Conservation (phyloP, 2,113 vertebrate genomes). For the Saguinus imperator region DNA sequence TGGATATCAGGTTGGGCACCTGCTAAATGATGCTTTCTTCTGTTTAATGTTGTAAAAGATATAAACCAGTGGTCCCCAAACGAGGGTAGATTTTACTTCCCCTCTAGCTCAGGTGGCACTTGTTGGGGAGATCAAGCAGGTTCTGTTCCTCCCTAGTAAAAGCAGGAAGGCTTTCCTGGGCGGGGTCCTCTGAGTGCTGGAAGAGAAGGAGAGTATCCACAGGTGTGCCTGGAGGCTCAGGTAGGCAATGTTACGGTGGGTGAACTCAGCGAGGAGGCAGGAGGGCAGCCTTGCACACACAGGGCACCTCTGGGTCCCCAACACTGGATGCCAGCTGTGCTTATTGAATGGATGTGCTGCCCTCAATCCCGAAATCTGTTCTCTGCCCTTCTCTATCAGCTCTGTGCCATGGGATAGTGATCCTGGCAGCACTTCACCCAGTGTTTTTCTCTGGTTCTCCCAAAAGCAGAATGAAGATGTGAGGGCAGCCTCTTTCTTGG, state of each 20-base stretch:
- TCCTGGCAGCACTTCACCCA: background rate
- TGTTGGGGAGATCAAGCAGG: no score
- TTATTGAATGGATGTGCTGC: background rate
- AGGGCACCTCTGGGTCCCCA: rapidly evolving
- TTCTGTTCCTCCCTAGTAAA: background rate
- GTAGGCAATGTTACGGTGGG: background rate
- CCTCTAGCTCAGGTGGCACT: background rate
- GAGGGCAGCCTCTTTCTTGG: background rate
- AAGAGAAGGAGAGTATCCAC: background rate
- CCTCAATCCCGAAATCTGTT: background rate
- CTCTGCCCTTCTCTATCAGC: background rate
- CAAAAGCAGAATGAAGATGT: background rate
- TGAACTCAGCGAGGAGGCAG: background rate
- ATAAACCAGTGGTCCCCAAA: background rate
- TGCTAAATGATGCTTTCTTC: background rate
- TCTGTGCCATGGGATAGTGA: background rate
- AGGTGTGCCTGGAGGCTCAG: no score
- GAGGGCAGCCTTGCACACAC: background rate
- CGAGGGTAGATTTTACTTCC: background rate
- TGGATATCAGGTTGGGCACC: background rate
- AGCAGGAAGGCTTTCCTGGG: background rate
- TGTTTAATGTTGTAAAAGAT: background rate
- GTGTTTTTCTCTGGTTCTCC: background rate
- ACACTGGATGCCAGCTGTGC: background rate
- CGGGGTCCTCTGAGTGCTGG: background rate